Conservation (phyloP, 2,113 vertebrate genomes). For the Sebastes schlegelii region DNA sequence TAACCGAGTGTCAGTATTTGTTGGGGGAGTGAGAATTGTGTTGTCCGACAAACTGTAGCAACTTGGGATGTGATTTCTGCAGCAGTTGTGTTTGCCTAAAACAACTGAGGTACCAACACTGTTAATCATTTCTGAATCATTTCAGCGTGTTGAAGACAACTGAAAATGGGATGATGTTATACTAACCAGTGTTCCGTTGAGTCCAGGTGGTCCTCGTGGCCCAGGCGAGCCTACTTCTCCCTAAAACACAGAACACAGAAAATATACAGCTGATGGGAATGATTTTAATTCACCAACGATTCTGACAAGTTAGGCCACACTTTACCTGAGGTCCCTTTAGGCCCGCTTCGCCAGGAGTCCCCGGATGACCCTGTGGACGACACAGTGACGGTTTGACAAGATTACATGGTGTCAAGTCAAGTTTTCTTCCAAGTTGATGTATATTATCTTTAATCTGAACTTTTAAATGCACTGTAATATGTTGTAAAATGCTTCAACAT, state of each 20-base stretch:
- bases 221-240: conserved; percentile 64
- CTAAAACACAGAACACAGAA: conserved; percentile 36
- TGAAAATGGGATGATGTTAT: background rate
- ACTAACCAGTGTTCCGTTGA: conserved; percentile 54
- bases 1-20: background rate
- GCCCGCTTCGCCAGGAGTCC: conserved; percentile 57
- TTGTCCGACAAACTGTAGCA: background rate
- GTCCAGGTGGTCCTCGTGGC: conserved; percentile 61
- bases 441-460: background rate
- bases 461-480: too few species aligned
- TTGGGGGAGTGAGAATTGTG: background rate
- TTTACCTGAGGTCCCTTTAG: conserved; percentile 63
- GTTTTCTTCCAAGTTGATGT: background rate
- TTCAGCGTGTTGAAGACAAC: background rate
- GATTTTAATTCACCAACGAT: background rate
- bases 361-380: conserved; percentile 52
- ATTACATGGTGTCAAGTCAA: background rate
- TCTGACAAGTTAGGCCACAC: background rate
- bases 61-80: background rate
- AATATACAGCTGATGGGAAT: background rate
- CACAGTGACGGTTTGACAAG: background rate
- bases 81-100: background rate
- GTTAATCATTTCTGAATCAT: background rate
- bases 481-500: background rate
- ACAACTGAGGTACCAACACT: background rate